Conservation (phyloP, 2,888 invertebrate species). For the Apodemia zela region DNA sequence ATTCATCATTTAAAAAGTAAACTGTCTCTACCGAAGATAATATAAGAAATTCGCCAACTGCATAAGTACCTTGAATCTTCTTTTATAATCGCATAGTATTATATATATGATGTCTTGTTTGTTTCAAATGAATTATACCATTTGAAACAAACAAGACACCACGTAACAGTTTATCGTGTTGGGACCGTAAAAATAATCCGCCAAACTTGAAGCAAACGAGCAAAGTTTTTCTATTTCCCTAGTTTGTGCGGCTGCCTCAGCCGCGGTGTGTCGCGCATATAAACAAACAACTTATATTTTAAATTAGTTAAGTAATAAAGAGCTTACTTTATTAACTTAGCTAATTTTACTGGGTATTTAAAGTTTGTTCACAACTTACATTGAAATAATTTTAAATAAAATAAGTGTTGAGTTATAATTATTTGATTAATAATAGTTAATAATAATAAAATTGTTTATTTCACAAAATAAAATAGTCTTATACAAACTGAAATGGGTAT, state of each 20-base stretch:
- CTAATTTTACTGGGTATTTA: background rate
- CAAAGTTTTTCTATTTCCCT: slow-evolving; percentile 14
- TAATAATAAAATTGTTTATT: no score
- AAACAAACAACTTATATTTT: slow-evolving; percentile 13
- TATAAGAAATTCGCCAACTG: no score
- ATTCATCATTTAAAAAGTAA: no score
- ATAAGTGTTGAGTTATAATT: no score
- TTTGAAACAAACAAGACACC: slow-evolving; percentile 9
- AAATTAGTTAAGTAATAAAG: slow-evolving; percentile 9
- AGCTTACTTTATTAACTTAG: background rate
- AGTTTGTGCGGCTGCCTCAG: background rate
- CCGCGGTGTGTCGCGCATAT: slow-evolving; percentile 12
- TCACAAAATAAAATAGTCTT: no score
- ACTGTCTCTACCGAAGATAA: no score
- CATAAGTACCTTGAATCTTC: background rate
- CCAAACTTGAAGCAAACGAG: slow-evolving; percentile 15
- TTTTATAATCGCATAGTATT: background rate
- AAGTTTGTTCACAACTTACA: background rate
- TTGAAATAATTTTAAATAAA: background rate
- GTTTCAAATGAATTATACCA: background rate
- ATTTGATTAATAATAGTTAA: no score
- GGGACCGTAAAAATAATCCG: slow-evolving; percentile 17
- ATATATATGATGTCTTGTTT: no score
- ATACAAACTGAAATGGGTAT: no score
- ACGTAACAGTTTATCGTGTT: slow-evolving; percentile 10